Base-by-base conservation (phyloP, 2,113 vertebrate species). In the Scophthalmus maximus region DNA sequence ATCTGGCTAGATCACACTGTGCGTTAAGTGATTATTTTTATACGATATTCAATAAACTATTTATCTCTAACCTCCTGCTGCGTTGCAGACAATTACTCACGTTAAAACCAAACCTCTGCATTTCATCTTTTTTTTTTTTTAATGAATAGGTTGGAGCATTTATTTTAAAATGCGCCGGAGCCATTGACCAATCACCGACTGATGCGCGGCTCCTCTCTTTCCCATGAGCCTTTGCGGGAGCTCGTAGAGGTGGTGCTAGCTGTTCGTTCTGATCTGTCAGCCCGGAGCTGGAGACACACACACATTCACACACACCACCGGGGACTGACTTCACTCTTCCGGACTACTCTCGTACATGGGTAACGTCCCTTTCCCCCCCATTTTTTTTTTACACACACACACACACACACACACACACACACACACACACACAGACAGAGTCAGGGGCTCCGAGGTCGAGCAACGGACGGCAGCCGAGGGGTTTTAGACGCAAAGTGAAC, bases 161-260 rank as follows among this genome's bases (percentile, higher is more conserved):
- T 66, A 6, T 53, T 63, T 44, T 3, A 34, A 59, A 40, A 26
- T 3, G 47, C 26, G 20, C 17, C 20, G 38, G 55, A 25, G 38
- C 49, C 40, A n/a, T 22, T 44, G 64, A 36, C 87, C 88, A 88
- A 89, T 88, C 75, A 73, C 3, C 11, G 26, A 0, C 29, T 3
- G 63, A 51, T 68, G 78, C 56, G 79, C 65, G 49, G 72, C 55
- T 69, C 67, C 14, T 47, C 53, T 29, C 58, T 40, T n/a, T 88
- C 91, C 91, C 91, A 88, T 20, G 78, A 89, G 71, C 53, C 91
- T 81, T 73, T 86, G 88, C 89, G 4, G 82, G 15, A 76, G 30
- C 18, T 36, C 30, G 11, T 4, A 25, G 14, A 3, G 29, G 25
- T 25, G 22, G 34, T 25, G 81, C 78, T 77, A 86, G 59, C 27